Evolutionary conservation across 2,888 invertebrate genomes (phyloP).

Genomic region (Agrochola lychnidis): DNA sequence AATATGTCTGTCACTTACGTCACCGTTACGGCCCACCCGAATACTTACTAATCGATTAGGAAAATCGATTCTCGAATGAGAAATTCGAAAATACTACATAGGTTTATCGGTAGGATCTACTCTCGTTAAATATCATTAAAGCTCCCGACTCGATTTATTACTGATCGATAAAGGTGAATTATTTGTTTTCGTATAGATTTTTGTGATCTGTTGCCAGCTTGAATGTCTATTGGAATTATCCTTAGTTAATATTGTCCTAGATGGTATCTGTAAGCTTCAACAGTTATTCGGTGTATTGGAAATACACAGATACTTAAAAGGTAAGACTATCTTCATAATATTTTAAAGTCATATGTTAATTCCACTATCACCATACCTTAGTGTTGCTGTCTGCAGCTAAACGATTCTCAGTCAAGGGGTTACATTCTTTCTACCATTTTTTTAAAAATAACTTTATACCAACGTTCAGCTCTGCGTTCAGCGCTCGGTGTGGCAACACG

Average conservation of each 20-base stretch:
- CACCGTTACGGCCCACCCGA: conserved; percentile 72
- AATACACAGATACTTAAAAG: neutral
- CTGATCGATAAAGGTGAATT: conserved; percentile 80
- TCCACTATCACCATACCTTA: neutral
- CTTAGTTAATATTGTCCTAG: conserved; percentile 53
- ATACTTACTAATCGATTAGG: conserved; percentile 81
- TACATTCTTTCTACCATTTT: too few relatives aligned
- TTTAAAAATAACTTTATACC: neutral
- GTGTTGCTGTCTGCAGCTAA: neutral
- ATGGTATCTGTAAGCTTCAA: conserved; percentile 32
- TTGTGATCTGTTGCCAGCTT: conserved; percentile 59
- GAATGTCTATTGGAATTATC: conserved; percentile 62
- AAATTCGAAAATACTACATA: conserved; percentile 76
- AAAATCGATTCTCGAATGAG: conserved; percentile 79
- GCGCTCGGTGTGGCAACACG: too few relatives aligned
- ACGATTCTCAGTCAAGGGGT: neutral
- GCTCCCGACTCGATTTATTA: conserved; percentile 82
- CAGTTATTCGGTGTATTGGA: conserved; percentile 6
- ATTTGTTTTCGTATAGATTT: conserved; percentile 75
- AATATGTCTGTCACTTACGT: conserved; percentile 74
- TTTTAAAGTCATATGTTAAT: neutral
- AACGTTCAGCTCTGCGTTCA: too few relatives aligned
- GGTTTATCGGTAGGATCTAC: conserved; percentile 79
- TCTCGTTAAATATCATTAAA: conserved; percentile 83
- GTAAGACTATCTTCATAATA: neutral